phyloP scores from a whole-genome alignment of 2,113 vertebrate species.

The Prunella himalayana region DNA sequence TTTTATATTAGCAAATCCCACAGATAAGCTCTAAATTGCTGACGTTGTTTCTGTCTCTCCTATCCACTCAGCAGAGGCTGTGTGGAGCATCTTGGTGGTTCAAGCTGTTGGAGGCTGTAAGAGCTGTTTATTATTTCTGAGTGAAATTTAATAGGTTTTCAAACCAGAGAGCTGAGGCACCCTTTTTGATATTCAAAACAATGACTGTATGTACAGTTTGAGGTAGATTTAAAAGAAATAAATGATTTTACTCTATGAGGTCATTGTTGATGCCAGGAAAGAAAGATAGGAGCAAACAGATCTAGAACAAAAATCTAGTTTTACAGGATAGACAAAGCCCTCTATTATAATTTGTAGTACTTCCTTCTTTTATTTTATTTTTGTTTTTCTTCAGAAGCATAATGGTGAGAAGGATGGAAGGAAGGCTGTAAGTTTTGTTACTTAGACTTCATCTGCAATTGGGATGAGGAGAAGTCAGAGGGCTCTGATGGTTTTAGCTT shows the following conservation, averaged over 20 bases:
- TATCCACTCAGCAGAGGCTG: not conserved
- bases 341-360: not conserved
- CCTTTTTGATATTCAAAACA: not conserved
- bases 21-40: not conserved
- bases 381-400: not conserved
- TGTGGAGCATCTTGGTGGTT: not conserved
- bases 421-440: not conserved
- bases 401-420: not conserved
- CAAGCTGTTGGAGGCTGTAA: not conserved
- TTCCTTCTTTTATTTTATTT: not conserved
- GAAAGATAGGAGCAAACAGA: not conserved
- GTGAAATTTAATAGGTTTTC: not conserved
- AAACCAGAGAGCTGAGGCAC: not conserved
- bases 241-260: not conserved
- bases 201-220: not conserved
- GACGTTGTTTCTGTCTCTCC: not conserved
- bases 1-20: not conserved
- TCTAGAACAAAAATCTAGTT: not conserved
- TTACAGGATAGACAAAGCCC: not conserved
- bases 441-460: not conserved
- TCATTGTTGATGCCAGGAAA: not conserved
- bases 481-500: not conserved
- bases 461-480: not conserved
- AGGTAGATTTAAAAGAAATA: not conserved
- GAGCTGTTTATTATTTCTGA: slow-evolving; percentile 11